Conservation (phyloP, 1,140 invertebrate genomes). For the Neomicropteryx cornuta region DNA sequence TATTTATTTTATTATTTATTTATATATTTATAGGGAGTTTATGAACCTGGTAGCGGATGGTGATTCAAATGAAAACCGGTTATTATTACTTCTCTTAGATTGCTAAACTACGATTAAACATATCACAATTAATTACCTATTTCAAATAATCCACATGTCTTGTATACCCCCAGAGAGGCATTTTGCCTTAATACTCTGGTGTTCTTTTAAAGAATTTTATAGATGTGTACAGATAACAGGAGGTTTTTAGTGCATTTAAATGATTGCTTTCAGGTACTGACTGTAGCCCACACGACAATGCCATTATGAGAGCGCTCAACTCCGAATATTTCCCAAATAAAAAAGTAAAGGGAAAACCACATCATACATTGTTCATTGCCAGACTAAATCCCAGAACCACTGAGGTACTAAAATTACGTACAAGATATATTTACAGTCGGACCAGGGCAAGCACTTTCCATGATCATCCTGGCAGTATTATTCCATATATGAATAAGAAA, state of each 20-base stretch:
- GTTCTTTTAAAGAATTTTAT: background rate
- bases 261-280: conserved; percentile 66
- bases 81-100: conserved; percentile 1
- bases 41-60: too few relatives aligned
- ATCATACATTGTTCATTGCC: conserved; percentile 69
- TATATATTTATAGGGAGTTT: too few relatives aligned
- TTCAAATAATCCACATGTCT: background rate
- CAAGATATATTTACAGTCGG: background rate
- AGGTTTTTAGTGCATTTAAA: conserved; percentile 6
- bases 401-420: conserved; percentile 25
- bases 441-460: background rate
- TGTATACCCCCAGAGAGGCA: background rate
- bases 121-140: background rate
- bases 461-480: background rate
- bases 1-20: background rate
- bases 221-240: background rate
- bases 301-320: conserved; percentile 58
- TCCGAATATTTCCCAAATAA: conserved; percentile 59
- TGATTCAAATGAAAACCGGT: too few relatives aligned
- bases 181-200: conserved; percentile 2
- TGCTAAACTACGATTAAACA: background rate
- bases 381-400: conserved; percentile 62
- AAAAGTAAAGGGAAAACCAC: conserved; percentile 54
- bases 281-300: conserved; percentile 69
- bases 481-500: background rate